Conservation (phyloP, 2,888 invertebrate species). For the Lordiphosa fenestrarum region DNA sequence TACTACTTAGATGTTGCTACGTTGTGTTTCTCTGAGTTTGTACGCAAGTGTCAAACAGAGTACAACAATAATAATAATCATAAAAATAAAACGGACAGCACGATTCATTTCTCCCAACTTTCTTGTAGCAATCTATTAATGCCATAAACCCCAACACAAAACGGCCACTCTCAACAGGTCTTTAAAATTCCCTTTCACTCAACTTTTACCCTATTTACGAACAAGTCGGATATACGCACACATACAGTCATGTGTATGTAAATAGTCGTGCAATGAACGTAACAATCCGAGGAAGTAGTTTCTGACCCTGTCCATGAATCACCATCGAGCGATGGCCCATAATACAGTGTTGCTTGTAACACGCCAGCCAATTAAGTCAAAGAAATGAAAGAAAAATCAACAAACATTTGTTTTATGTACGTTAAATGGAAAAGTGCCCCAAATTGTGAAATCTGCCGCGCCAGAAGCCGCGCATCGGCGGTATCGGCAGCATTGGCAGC, state of each 20-base stretch:
- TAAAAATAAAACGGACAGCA: slow-evolving; percentile 3
- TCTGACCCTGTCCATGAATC: too few relatives aligned
- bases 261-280: not conserved
- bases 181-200: slow-evolving; percentile 14
- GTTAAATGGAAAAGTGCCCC: slow-evolving; percentile 37
- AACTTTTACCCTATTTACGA: slow-evolving; percentile 13
- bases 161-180: slow-evolving; percentile 10
- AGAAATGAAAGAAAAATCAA: slow-evolving; percentile 7
- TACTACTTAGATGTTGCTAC: too few relatives aligned
- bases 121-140: slow-evolving; percentile 42
- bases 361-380: slow-evolving; percentile 9
- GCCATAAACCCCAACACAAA: slow-evolving; percentile 12
- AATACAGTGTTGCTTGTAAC: not conserved
- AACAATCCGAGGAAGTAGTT: too few relatives aligned
- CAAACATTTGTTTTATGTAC: slow-evolving; percentile 1
- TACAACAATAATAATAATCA: not conserved
- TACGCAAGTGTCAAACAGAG: not conserved
- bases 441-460: slow-evolving; percentile 52
- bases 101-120: slow-evolving; percentile 24
- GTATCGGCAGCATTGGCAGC: slow-evolving; percentile 5
- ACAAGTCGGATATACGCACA: slow-evolving; percentile 7
- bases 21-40: too few relatives aligned
- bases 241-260: slow-evolving; percentile 4
- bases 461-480: slow-evolving; percentile 1
- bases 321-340: too few relatives aligned